Conservation (phyloP, 64 coral and sea anemone species). For the Stylophora pistillata region DNA sequence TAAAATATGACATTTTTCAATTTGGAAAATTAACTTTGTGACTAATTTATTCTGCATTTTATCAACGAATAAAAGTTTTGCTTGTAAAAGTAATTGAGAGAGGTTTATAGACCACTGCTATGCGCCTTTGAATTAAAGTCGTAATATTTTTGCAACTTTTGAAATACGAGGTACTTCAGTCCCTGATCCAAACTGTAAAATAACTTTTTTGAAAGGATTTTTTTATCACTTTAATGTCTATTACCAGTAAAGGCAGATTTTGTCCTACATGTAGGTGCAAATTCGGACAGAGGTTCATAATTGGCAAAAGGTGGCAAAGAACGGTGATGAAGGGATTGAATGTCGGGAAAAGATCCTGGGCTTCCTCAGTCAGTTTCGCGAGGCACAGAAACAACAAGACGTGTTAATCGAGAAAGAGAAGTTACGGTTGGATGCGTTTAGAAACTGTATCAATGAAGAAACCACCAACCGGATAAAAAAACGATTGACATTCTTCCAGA, state of each 20-base stretch:
- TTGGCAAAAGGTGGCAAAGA: slow-evolving; percentile 78
- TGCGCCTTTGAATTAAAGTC: neutral
- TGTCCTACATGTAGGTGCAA: slow-evolving; percentile 57
- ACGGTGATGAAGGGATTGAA: slow-evolving; percentile 71
- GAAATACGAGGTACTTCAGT: no score
- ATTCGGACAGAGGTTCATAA: slow-evolving; percentile 87
- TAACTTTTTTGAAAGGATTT: no score
- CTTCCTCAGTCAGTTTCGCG: slow-evolving; percentile 80
- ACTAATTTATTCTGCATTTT: no score
- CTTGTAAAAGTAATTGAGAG: neutral
- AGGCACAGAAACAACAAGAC: slow-evolving; percentile 84
- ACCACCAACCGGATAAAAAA: slow-evolving; percentile 92
- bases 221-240: no score
- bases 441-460: slow-evolving; percentile 97
- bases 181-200: no score
- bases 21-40: no score
- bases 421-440: slow-evolving; percentile 86
- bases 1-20: no score
- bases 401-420: slow-evolving; percentile 93
- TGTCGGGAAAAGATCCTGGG: slow-evolving; percentile 82
- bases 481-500: slow-evolving; percentile 84
- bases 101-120: neutral
- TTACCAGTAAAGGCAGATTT: neutral
- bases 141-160: neutral
- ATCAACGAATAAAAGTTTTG: no score